A percentile compares a stretch with the other conserved stretches of the same genome.
These are phyloP conservation scores for Puntigrus tetrazona DNA, from an alignment of 2,113 vertebrate genomes.

Conservation along the genomic window DNA sequence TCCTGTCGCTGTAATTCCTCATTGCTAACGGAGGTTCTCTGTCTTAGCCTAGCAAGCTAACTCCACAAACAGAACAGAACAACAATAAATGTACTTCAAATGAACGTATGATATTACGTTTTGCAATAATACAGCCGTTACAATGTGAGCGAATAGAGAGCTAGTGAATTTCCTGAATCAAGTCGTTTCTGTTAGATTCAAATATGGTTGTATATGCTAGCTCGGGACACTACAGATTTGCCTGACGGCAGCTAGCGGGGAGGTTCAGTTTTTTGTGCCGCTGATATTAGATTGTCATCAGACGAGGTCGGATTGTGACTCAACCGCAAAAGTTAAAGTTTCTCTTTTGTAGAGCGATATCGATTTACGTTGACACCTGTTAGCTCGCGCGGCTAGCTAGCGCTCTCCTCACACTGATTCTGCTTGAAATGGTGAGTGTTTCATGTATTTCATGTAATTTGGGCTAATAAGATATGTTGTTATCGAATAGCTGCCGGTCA, in stretches of 20 bases:
- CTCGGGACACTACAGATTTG: not conserved
- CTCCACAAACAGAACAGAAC: conserved; percentile 15
- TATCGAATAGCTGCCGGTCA: not conserved
- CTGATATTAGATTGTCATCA: not conserved
- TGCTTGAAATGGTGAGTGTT: conserved; percentile 63
- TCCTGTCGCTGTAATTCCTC: conserved; percentile 50
- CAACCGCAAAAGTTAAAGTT: conserved; percentile 1
- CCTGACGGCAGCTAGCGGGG: not conserved
- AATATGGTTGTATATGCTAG: conserved; percentile 18
- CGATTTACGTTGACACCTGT: conserved; percentile 39
- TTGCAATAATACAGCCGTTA: not conserved
- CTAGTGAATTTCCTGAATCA: not conserved
- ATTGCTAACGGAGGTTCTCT: conserved; percentile 10
- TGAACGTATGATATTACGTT: conserved; percentile 24
- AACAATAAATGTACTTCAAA: not conserved
- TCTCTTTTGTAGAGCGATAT: not conserved
- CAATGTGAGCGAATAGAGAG: not conserved
- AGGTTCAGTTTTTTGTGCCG: not conserved
- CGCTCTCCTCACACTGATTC: conserved; percentile 52
- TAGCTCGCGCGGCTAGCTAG: conserved; percentile 44
- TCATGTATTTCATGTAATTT: too few relatives aligned
- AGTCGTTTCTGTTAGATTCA: not conserved
- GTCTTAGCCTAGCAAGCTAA: conserved; percentile 31
- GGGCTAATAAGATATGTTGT: not conserved
- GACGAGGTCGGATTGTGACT: not conserved